Base-by-base conservation (phyloP, 2,888 invertebrate species). In the Spialia ferax region DNA sequence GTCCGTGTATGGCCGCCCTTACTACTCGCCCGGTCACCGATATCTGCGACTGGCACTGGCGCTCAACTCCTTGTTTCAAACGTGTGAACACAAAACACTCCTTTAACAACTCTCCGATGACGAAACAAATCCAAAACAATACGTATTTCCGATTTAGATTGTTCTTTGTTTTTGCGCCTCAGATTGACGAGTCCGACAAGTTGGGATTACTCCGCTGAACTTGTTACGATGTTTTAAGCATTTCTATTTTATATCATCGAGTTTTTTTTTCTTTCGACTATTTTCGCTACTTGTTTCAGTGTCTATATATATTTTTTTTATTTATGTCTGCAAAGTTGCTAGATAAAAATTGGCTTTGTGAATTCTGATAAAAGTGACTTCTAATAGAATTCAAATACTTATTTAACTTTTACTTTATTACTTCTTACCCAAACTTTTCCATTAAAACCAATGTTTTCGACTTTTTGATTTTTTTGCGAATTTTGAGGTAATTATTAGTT, bases 101-200 rank as follows among this genome's bases (percentile, higher is more conserved):
- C 50, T 52, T 52, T 23, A 23, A 23, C 50, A n/a, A 77, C 20
- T 10, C 45, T 77, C 75, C 75, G 73, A 79, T 81, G 82, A 81
- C 80, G 78, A 76, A 79, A 81, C 81, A 78, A 79, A 80, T 78
- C 77, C 63, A 59, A 4, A 13, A 22, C 48, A 20, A 23, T 79
- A 77, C 74, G 77, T 81, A 80, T 83, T 83, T 81, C 78, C 80
- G 78, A 77, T 80, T 79, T 77, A 80, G 75, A 80, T 81, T 80
- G 81, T 82, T 83, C 74, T 74, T 78, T 78, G 79, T 81, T 82
- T 79, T 79, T 77, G 74, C 69, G 71, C 69, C 77, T 78, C 77
- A 77, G 80, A 82, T 81, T 80, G 82, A 79, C 79, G 77, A 79
- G 78, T 71, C 72, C 72, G 75, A 75, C 77, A 78, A 79, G 73